phyloP scores from a whole-genome alignment of 2,113 vertebrate genomes.

The Neolamprologus tretocephalus region DNA sequence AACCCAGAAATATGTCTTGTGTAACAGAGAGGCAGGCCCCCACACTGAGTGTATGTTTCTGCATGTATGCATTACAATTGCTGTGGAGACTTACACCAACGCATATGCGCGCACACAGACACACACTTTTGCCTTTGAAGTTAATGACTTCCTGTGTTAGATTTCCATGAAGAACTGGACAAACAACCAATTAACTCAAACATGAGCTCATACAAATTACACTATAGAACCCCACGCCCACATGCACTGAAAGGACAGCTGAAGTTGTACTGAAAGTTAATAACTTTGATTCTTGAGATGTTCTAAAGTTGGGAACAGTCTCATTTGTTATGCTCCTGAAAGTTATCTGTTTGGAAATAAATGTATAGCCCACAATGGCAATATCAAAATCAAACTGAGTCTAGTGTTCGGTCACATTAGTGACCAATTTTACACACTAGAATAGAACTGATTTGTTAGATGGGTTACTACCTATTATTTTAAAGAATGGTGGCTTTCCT shows the following conservation, averaged over 20 bases:
- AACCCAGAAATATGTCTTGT: not conserved
- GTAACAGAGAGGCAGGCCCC: not conserved
- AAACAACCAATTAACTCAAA: not conserved
- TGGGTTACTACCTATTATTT: not conserved
- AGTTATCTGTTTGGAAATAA: not conserved
- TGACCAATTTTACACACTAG: not conserved
- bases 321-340: not conserved
- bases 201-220: not conserved
- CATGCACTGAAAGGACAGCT: not conserved
- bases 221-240: not conserved
- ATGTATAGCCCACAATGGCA: not conserved
- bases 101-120: not conserved
- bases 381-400: not conserved
- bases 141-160: conserved; percentile 38
- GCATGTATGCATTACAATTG: not conserved
- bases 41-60: not conserved
- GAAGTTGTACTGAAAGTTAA: not conserved
- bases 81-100: not conserved
- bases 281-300: not conserved
- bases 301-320: not conserved
- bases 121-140: conserved; percentile 5
- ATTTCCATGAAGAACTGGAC: conserved; percentile 10
- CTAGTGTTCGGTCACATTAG: not conserved
- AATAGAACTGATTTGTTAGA: not conserved
- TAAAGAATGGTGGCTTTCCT: not conserved